Evolutionary conservation across 2,888 invertebrate species (phyloP).

Genomic region (Drosophila colorata): DNA sequence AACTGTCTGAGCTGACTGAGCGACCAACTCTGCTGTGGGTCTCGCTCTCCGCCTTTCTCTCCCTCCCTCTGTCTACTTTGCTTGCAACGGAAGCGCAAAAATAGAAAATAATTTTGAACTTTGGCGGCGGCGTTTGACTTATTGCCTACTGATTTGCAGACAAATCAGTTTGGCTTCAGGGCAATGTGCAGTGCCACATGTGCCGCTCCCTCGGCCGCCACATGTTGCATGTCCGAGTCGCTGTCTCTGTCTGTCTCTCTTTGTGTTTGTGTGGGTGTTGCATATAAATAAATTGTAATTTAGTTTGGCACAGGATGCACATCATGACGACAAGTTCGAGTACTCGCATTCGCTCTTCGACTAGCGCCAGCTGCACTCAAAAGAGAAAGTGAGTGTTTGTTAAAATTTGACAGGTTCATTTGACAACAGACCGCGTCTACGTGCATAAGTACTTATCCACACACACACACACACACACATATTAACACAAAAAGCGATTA

Average conservation of each 20-base stretch:
- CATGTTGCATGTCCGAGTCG: slow-evolving; percentile 36
- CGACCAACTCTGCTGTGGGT: slow-evolving; percentile 19
- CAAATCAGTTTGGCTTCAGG: slow-evolving; percentile 70
- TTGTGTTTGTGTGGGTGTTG: slow-evolving; percentile 69
- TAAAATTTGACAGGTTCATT: slow-evolving; percentile 82
- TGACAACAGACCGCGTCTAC: slow-evolving; percentile 58
- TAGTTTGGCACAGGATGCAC: slow-evolving; percentile 73
- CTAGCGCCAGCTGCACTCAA: slow-evolving; percentile 71
- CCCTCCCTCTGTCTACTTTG: background rate
- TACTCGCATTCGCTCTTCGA: slow-evolving; percentile 9
- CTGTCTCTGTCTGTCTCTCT: slow-evolving; percentile 13
- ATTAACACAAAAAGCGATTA: slow-evolving; percentile 18
- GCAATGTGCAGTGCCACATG: slow-evolving; percentile 15
- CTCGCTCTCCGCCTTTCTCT: background rate
- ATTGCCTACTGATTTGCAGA: slow-evolving; percentile 80
- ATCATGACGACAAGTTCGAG: slow-evolving; percentile 36
- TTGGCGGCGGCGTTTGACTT: slow-evolving; percentile 79
- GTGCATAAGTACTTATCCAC: slow-evolving; percentile 51
- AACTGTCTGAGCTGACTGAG: slow-evolving; percentile 63
- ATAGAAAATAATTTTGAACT: slow-evolving; percentile 76
- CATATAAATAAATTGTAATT: slow-evolving; percentile 82
- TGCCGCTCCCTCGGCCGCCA: slow-evolving; percentile 40
- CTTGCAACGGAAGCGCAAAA: slow-evolving; percentile 74
- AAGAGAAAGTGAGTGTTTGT: slow-evolving; percentile 83
- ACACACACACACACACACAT: slow-evolving; percentile 3